Base-by-base conservation (phyloP, 2,888 invertebrate genomes). In the Neoscelio sp. region DNA sequence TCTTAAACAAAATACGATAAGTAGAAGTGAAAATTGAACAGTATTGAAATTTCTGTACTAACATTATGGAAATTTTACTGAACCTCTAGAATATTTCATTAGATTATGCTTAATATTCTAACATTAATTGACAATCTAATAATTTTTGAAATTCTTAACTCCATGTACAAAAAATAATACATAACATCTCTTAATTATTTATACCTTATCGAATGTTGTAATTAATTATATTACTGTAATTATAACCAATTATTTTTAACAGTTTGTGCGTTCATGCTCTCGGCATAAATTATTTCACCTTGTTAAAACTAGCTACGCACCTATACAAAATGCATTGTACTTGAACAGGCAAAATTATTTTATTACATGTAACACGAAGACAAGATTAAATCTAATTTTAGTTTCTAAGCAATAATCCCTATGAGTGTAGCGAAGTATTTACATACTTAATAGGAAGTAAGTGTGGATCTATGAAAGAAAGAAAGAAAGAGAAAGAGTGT, bases 391-490 rank as follows among this genome's bases (percentile, higher is more conserved):
- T 56, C 56, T 62, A 54, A 67, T 56, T 54, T 62, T 62, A 60
- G 40, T 70, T 65, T 60, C 30, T 26, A 48, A 62, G 30, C 28
- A 62, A 65, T 67, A 62, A 68, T 67, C 17, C 18, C 5, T 4
- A 52, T 18, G 67, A 67, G 60, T 52, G 38, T 71, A 35, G 44
- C 20, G 54, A 46, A 26, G 42, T 46, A 42, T 78, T 78, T 68
- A 56, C 62, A 54, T 60, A 75, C 64, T 48, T 71, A 62, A 73
- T 68, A 78, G 74, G 70, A 80, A 80, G 62, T 73, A 60, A 50
- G 35, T 48, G 15, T 6, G 17, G 50, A 26, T 48, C 30, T 42
- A 28, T 5, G 12, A 52, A 10, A 30, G 38, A 54, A 38, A 50
- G 42, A 62, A 40, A 44, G 46, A 48, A 13, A 62, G 71, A 65